Conservation (phyloP, 2,113 vertebrate species). For the Pimephales promelas region DNA sequence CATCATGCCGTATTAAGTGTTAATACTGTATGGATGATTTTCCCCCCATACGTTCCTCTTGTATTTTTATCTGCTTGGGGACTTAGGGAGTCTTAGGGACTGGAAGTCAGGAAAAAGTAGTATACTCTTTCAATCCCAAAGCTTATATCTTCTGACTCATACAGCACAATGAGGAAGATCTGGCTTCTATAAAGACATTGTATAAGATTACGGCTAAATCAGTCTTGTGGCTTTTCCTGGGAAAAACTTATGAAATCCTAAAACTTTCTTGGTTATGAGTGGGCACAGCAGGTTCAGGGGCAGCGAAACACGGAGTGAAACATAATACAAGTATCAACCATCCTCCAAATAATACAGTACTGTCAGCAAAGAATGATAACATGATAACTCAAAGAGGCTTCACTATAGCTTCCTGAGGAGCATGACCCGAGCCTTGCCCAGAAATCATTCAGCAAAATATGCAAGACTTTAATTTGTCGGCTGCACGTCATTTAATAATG, state of each 20-base stretch:
- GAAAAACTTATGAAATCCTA: slow-evolving; percentile 80
- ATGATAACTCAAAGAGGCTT: slow-evolving; percentile 90
- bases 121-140: slow-evolving; percentile 61
- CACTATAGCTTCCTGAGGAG: slow-evolving; percentile 83
- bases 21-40: not conserved
- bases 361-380: slow-evolving; percentile 92
- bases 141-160: slow-evolving; percentile 60
- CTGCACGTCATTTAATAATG: slow-evolving; percentile 83
- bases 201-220: slow-evolving; percentile 81
- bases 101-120: slow-evolving; percentile 31
- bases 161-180: slow-evolving; percentile 68
- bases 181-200: slow-evolving; percentile 80
- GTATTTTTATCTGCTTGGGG: slow-evolving; percentile 1
- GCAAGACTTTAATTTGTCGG: slow-evolving; percentile 89
- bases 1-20: not conserved
- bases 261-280: slow-evolving; percentile 73
- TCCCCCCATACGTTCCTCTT: not conserved
- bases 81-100: slow-evolving; percentile 6
- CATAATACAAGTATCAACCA: slow-evolving; percentile 87
- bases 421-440: slow-evolving; percentile 86
- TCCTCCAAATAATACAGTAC: slow-evolving; percentile 89
- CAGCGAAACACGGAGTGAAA: slow-evolving; percentile 80
- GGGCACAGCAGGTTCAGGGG: slow-evolving; percentile 73
- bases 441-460: slow-evolving; percentile 84
- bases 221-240: slow-evolving; percentile 77